These are phyloP conservation scores for Chelonia mydas DNA, from an alignment of 2,797 vertebrate species.

Conservation along the genomic window DNA sequence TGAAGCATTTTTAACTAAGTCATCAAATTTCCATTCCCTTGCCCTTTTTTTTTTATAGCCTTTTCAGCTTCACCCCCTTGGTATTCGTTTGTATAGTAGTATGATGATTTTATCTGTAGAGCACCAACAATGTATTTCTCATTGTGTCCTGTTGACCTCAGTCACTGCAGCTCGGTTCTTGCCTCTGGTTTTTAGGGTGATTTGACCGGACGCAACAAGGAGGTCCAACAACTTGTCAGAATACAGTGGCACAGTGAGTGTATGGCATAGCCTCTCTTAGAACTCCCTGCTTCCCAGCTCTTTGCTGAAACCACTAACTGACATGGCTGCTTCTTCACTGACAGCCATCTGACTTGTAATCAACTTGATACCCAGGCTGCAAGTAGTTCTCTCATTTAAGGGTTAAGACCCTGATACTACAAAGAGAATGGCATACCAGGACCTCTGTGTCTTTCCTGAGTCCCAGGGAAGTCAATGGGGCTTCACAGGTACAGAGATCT, in stretches of 20 bases:
- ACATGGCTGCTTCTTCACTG: background rate
- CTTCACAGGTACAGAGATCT: background rate
- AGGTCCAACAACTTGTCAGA: background rate
- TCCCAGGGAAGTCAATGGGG: background rate
- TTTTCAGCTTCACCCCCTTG: background rate
- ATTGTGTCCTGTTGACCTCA: background rate
- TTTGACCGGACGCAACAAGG: background rate
- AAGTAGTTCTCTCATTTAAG: background rate
- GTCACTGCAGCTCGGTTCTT: background rate
- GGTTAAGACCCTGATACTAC: background rate
- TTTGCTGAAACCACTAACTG: background rate
- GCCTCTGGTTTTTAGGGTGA: background rate
- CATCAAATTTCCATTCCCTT: background rate
- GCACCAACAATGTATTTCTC: background rate
- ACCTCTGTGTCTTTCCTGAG: background rate
- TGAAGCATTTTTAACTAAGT: background rate
- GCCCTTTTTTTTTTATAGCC: background rate
- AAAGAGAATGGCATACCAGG: background rate
- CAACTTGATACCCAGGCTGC: background rate
- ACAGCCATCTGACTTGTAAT: background rate
- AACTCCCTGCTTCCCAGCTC: background rate
- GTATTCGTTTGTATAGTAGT: too few relatives aligned
- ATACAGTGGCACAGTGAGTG: background rate
- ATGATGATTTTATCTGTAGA: background rate
- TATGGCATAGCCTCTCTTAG: background rate